Evolutionary conservation across 37 sponge, comb jelly and placozoan genomes (phyloP).

Genomic region (Eunapius fragilis): DNA sequence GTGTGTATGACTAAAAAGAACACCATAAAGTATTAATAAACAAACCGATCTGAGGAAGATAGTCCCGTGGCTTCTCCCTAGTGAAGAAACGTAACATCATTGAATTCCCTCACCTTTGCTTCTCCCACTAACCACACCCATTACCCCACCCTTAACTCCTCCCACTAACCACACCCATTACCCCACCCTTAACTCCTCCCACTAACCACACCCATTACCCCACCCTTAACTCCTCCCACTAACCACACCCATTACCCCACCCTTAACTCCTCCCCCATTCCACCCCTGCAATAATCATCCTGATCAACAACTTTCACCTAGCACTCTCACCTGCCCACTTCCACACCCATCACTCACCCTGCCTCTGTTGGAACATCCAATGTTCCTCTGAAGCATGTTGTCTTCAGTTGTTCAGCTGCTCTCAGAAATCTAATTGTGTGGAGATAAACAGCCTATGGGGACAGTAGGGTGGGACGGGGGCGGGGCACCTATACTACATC

Average conservation of each 20-base stretch:
- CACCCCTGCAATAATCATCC: background rate
- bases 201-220: background rate
- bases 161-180: background rate
- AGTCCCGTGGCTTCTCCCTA: constrained; percentile 34
- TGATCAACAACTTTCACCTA: too few species aligned
- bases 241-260: background rate
- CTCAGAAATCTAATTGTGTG: constrained; percentile 41
- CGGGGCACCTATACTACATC: background rate
- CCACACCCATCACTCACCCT: background rate
- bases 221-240: background rate
- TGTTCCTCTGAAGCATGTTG: constrained; percentile 17
- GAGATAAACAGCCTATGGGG: background rate
- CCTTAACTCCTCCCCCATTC: background rate
- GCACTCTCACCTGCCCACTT: too few species aligned
- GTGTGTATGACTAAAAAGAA: too few species aligned
- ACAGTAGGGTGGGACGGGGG: background rate
- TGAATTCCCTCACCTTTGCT: background rate
- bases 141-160: background rate
- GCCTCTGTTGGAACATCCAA: background rate
- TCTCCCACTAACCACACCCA: background rate
- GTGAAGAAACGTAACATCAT: background rate
- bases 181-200: background rate
- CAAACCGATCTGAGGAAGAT: constrained; percentile 77
- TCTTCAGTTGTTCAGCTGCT: constrained; percentile 65
- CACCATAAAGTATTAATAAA: too few species aligned